These are phyloP conservation scores for Diuraphis noxia DNA, from an alignment of 1,140 invertebrate genomes.

Conservation along the genomic window DNA sequence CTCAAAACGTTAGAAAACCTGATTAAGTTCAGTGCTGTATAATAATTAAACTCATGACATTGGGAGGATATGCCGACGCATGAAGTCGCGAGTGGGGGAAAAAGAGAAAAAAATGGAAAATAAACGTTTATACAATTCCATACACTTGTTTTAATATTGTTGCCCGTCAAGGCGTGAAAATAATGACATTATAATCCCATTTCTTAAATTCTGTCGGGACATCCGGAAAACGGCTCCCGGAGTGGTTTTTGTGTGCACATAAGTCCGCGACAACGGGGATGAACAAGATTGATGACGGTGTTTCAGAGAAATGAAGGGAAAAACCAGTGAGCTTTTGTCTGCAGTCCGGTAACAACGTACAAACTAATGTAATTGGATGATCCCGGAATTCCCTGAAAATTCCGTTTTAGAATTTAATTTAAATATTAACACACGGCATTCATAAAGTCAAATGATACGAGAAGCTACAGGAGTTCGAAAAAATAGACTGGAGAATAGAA, in stretches of 20 bases:
- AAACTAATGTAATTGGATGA: slow-evolving; percentile 53
- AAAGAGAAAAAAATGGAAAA: background rate
- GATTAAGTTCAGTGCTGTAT: background rate
- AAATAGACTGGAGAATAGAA: background rate
- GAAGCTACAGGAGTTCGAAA: background rate
- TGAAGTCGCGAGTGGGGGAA: background rate
- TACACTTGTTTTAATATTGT: slow-evolving; percentile 53
- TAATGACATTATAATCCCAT: slow-evolving; percentile 53
- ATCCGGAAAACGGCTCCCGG: slow-evolving; percentile 48
- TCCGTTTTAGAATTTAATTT: slow-evolving; percentile 47
- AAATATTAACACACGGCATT: slow-evolving; percentile 46
- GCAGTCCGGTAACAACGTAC: slow-evolving; percentile 36
- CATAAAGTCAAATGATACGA: slow-evolving; percentile 38
- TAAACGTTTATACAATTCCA: slow-evolving; percentile 38
- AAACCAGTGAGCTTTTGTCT: slow-evolving; percentile 45
- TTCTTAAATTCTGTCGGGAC: slow-evolving; percentile 51
- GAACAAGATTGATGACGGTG: slow-evolving; percentile 53
- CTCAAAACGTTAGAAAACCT: background rate
- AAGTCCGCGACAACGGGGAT: slow-evolving; percentile 47
- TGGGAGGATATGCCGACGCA: background rate
- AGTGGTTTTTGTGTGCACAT: slow-evolving; percentile 50
- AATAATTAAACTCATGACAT: background rate
- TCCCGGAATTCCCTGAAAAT: slow-evolving; percentile 38
- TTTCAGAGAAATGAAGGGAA: slow-evolving; percentile 51
- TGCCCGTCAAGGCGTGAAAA: slow-evolving; percentile 49